These are phyloP conservation scores for Ernsta delagoae DNA, from an alignment of 2,888 invertebrate species.

Conservation along the genomic window DNA sequence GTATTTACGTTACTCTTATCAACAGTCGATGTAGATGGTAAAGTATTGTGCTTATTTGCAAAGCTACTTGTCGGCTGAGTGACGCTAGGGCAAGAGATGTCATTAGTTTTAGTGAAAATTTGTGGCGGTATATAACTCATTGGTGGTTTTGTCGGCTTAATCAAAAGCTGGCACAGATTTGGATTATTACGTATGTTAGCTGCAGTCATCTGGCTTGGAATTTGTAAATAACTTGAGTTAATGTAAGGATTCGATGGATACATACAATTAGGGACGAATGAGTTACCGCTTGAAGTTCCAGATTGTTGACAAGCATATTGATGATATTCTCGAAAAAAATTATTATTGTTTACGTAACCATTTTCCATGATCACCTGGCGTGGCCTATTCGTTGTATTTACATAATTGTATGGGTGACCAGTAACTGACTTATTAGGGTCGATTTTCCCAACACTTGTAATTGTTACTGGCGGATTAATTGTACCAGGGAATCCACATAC, in stretches of 20 bases:
- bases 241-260: not conserved
- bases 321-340: not conserved
- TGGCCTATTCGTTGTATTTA: not conserved
- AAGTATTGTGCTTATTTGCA: not conserved
- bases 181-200: slow-evolving; percentile 1
- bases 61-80: not conserved
- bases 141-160: not conserved
- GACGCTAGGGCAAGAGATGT: not conserved
- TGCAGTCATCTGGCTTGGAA: not conserved
- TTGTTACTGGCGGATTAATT: not conserved
- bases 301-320: not conserved
- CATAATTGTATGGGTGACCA: not conserved
- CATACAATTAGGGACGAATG: not conserved
- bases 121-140: not conserved
- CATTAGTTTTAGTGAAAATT: not conserved
- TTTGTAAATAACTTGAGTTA: not conserved
- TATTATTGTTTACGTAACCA: not conserved
- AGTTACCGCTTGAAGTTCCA: not conserved
- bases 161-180: slow-evolving; percentile 2
- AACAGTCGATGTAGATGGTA: not conserved
- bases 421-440: not conserved
- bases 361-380: not conserved
- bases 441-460: not conserved
- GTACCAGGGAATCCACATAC: not conserved
- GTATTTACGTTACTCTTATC: not conserved